These are phyloP conservation scores for Synchiropus splendidus DNA, from an alignment of 2,113 vertebrate species.

Conservation along the genomic window DNA sequence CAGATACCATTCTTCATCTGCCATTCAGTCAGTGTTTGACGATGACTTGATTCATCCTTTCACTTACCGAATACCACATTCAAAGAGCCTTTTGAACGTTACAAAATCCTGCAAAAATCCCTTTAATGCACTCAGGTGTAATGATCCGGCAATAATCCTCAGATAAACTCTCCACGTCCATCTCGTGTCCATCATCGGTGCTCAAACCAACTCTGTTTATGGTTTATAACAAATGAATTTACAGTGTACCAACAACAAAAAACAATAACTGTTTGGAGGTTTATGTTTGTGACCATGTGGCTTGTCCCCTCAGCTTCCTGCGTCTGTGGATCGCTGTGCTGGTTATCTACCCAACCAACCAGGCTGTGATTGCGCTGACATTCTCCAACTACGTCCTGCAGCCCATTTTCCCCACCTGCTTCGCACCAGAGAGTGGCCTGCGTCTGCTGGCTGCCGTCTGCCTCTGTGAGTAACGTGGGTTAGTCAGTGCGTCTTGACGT, in stretches of 20 bases:
- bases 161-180: background rate
- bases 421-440: conserved; percentile 77
- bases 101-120: conserved; percentile 17
- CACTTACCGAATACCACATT: background rate
- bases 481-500: no score
- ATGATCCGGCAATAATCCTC: conserved; percentile 34
- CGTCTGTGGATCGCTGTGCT: conserved; percentile 86
- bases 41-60: no score
- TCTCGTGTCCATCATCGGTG: background rate
- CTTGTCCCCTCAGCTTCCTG: conserved; percentile 66
- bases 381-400: conserved; percentile 91
- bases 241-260: no score
- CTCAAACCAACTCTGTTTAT: no score
- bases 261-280: no score
- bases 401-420: conserved; percentile 83
- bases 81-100: conserved; percentile 16
- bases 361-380: conserved; percentile 86
- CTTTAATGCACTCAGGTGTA: conserved; percentile 29
- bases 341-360: conserved; percentile 91
- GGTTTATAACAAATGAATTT: no score
- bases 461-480: conserved; percentile 70
- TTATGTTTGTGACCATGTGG: no score
- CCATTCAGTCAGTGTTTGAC: no score
- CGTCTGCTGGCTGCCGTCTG: conserved; percentile 80
- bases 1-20: no score